Evolutionary conservation across 2,888 invertebrate species (phyloP).

Genomic region (Andrena camellia): DNA sequence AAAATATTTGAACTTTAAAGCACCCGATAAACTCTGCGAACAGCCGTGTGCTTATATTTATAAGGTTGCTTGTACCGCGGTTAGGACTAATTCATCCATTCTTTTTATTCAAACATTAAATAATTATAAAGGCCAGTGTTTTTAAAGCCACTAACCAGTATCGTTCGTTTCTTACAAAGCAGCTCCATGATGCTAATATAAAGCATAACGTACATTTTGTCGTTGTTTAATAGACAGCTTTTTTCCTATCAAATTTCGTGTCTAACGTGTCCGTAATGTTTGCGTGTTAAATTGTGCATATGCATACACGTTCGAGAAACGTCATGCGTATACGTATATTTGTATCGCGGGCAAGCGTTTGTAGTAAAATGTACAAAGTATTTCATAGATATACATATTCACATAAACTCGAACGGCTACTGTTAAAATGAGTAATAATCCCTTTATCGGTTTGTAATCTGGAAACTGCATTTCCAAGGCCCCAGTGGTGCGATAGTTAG

Average conservation of each 20-base stretch:
- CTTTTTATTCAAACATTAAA: conserved; percentile 34
- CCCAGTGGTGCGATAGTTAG: conserved; percentile 18
- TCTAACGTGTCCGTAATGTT: conserved; percentile 24
- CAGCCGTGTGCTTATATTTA: not conserved
- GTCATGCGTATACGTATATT: not conserved
- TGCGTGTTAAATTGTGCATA: conserved; percentile 35
- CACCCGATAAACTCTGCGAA: not conserved
- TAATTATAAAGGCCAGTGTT: conserved; percentile 10
- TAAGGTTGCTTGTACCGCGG: not conserved
- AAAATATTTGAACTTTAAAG: conserved; percentile 1
- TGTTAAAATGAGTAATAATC: conserved; percentile 23
- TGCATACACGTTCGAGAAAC: conserved; percentile 13
- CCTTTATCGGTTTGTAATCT: conserved; percentile 20
- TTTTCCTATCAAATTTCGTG: not conserved
- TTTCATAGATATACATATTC: conserved; percentile 34
- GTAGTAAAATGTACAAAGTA: conserved; percentile 21
- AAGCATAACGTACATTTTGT: not conserved
- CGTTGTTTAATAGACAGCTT: not conserved
- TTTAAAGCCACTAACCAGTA: not conserved
- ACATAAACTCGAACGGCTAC: not conserved
- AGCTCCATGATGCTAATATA: not conserved
- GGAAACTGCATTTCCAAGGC: conserved; percentile 39
- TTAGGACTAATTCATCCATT: not conserved
- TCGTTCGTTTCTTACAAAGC: not conserved
- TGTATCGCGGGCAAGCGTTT: not conserved